Percentiles rank a stretch among this genome's conserved stretches.
Evolutionary conservation across 1,140 invertebrate species (phyloP).

Genomic region (Meteorus sp.): DNA sequence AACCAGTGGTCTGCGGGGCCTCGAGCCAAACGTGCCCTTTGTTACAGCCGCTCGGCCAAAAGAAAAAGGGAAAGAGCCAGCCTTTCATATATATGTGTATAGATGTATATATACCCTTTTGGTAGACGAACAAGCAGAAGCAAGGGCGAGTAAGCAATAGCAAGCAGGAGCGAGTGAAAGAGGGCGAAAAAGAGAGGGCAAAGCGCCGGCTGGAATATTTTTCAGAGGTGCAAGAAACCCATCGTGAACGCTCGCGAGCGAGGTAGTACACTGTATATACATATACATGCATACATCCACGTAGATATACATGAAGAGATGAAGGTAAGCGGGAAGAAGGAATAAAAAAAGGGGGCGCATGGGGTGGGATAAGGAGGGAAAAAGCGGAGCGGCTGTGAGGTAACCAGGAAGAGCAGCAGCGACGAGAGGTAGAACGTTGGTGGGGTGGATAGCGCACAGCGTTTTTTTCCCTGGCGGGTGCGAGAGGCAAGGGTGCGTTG

Average conservation of each 20-base stretch:
- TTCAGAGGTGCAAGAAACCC: conserved; percentile 38
- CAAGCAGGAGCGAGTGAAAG: not conserved
- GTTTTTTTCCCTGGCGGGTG: conserved; percentile 45
- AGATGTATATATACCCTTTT: not conserved
- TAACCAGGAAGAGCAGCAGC: conserved; percentile 30
- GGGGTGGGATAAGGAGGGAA: not conserved
- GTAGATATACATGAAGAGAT: no score
- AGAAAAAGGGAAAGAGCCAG: not conserved
- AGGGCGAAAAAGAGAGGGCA: not conserved
- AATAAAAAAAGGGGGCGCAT: not conserved
- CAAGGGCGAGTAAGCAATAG: not conserved
- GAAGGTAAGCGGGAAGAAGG: not conserved
- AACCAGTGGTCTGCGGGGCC: conserved; percentile 14
- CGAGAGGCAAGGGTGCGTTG: conserved; percentile 45
- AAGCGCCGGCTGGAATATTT: conserved; percentile 33
- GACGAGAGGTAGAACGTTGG: conserved; percentile 19
- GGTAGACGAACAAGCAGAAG: not conserved
- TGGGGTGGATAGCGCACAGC: conserved; percentile 33
- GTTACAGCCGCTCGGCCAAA: not conserved
- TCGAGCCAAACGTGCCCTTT: conserved; percentile 22
- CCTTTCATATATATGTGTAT: not conserved
- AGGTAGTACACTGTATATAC: conserved; percentile 25
- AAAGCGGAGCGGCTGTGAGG: conserved; percentile 22
- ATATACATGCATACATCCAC: no score
- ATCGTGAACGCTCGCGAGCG: conserved; percentile 30